Evolutionary conservation across 1,140 invertebrate species (phyloP).

Genomic region (Holotrichia oblita): DNA sequence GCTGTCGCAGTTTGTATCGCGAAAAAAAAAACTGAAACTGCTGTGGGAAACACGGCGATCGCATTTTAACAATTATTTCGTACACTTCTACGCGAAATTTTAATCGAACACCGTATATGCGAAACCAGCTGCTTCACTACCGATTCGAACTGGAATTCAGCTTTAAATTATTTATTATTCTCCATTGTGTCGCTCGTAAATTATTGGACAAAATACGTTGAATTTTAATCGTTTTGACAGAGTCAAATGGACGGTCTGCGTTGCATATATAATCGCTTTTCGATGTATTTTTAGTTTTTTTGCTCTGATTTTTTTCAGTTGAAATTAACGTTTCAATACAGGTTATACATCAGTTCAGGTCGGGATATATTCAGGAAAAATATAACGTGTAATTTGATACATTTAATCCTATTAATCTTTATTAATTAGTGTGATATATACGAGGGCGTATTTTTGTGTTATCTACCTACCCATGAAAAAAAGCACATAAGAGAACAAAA

Average conservation of each 20-base stretch:
- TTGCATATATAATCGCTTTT: slow-evolving; percentile 15
- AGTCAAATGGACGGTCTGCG: neutral
- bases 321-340: slow-evolving; percentile 7
- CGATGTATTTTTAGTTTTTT: slow-evolving; percentile 31
- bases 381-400: too few species aligned
- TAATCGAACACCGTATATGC: slow-evolving; percentile 21
- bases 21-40: neutral
- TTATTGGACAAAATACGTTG: slow-evolving; percentile 22
- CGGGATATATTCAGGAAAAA: too few species aligned
- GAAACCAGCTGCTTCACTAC: neutral
- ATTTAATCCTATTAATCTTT: too few species aligned
- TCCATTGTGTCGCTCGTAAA: slow-evolving; percentile 22
- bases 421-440: too few species aligned
- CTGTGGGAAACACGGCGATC: slow-evolving; percentile 18
- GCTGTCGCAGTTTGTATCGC: neutral
- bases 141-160: neutral
- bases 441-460: too few species aligned
- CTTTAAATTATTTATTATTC: slow-evolving; percentile 32
- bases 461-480: too few species aligned
- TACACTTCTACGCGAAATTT: slow-evolving; percentile 23
- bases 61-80: slow-evolving; percentile 28
- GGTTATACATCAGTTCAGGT: too few species aligned
- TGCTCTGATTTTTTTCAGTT: slow-evolving; percentile 8
- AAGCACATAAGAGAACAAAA: too few species aligned
- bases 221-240: slow-evolving; percentile 26